Percentiles rank a stretch among this genome's conserved stretches.
Evolutionary conservation across 2,797 vertebrate species (phyloP).

Genomic region (Sebastes reedi): DNA sequence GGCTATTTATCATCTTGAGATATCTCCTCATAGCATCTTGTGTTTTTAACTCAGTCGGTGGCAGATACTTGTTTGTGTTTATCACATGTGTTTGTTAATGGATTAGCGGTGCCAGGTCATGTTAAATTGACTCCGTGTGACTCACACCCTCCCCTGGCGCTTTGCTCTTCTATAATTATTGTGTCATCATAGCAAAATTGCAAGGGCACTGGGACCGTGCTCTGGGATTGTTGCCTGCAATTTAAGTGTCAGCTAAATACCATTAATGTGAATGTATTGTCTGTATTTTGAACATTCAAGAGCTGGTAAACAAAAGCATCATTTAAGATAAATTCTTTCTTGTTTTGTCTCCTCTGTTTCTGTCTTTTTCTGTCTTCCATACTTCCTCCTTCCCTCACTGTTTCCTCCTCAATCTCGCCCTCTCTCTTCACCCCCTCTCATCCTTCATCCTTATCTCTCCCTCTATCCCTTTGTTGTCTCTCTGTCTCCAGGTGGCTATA

Average conservation of each 20-base stretch:
- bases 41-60: not conserved
- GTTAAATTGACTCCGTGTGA: not conserved
- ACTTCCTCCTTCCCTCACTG: not conserved
- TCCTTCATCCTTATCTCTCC: constrained; percentile 15
- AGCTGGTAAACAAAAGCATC: not conserved
- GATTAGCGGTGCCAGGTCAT: not conserved
- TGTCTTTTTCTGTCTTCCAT: not conserved
- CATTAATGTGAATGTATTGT: not conserved
- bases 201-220: not conserved
- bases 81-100: not conserved
- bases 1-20: not conserved
- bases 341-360: not conserved
- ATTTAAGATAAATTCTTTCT: not conserved
- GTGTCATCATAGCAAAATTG: constrained; percentile 14
- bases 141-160: not conserved
- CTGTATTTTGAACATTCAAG: not conserved
- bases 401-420: not conserved
- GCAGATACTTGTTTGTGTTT: not conserved
- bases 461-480: constrained; percentile 31
- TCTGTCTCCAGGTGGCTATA: constrained; percentile 91
- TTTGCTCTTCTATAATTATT: constrained; percentile 1
- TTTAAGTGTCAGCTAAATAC: constrained; percentile 25
- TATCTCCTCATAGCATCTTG: not conserved
- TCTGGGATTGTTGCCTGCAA: constrained; percentile 14
- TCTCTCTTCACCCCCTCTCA: not conserved